Percentiles rank a stretch among this genome's conserved stretches.
Evolutionary conservation across 2,888 invertebrate species (phyloP).

Genomic region (Drosophila setosimentum): DNA sequence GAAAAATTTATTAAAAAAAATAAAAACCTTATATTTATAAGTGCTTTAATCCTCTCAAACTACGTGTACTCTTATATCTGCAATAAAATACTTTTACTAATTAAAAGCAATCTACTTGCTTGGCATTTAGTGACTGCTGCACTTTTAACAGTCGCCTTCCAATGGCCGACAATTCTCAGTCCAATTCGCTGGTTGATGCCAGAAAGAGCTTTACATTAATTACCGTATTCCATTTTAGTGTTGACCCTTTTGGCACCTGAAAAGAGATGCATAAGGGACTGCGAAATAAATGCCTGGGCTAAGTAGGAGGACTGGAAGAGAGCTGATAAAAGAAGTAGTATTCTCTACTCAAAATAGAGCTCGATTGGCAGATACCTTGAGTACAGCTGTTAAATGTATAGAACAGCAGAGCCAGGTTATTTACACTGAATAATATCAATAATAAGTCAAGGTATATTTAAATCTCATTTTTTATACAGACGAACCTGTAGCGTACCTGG

Average conservation of each 20-base stretch:
- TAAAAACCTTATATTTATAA: neutral
- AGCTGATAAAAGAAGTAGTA: constrained; percentile 22
- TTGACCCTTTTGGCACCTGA: constrained; percentile 53
- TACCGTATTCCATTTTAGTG: constrained; percentile 62
- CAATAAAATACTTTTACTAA: constrained; percentile 64
- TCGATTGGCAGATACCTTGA: neutral
- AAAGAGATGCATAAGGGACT: constrained; percentile 13
- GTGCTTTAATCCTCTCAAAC: neutral
- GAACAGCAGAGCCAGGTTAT: neutral
- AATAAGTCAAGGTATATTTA: neutral
- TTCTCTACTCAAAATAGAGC: neutral
- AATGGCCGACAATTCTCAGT: constrained; percentile 55
- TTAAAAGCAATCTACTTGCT: constrained; percentile 54
- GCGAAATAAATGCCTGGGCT: constrained; percentile 45
- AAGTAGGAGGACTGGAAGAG: constrained; percentile 58
- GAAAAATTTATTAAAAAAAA: neutral
- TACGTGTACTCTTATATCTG: neutral
- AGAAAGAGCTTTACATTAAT: constrained; percentile 69
- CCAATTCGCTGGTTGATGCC: constrained; percentile 46
- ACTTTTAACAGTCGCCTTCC: constrained; percentile 38
- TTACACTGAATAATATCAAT: neutral
- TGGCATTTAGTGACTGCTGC: constrained; percentile 35
- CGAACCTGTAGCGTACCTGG: too few relatives aligned
- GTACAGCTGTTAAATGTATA: neutral
- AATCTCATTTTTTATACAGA: neutral